These are phyloP conservation scores for Clavelina lepadiformis DNA, from an alignment of 23 tunicate species.

Conservation along the genomic window DNA sequence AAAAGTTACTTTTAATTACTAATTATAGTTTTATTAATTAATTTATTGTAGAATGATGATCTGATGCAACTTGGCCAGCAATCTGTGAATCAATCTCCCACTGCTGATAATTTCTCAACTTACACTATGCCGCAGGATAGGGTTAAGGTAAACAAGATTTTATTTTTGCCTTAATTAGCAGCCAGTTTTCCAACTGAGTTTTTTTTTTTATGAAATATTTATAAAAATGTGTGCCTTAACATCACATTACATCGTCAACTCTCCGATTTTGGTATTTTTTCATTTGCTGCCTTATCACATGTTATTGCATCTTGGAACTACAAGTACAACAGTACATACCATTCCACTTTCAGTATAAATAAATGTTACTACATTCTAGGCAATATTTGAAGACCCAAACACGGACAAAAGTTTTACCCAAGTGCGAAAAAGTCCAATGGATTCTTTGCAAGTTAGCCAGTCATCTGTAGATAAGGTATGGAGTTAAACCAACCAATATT, in stretches of 20 bases:
- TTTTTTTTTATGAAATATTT: too few species aligned
- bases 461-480: neutral
- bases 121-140: conserved; percentile 35
- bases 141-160: conserved; percentile 41
- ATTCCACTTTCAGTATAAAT: too few species aligned
- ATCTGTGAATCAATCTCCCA: conserved; percentile 2
- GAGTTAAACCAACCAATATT: neutral
- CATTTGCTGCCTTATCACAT: too few species aligned
- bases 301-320: too few species aligned
- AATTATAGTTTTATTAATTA: neutral
- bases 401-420: neutral
- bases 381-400: conserved; percentile 11
- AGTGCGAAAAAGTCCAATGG: neutral
- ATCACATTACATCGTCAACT: too few species aligned
- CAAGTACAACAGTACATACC: too few species aligned
- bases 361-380: too few species aligned
- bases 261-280: too few species aligned
- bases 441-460: conserved; percentile 7
- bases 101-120: neutral
- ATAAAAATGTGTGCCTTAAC: too few species aligned
- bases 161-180: too few species aligned
- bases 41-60: conserved; percentile 13
- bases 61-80: neutral
- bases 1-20: too few species aligned
- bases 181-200: too few species aligned